Evolutionary conservation across 2,113 vertebrate genomes (phyloP).

Genomic region (Trichechus manatus): DNA sequence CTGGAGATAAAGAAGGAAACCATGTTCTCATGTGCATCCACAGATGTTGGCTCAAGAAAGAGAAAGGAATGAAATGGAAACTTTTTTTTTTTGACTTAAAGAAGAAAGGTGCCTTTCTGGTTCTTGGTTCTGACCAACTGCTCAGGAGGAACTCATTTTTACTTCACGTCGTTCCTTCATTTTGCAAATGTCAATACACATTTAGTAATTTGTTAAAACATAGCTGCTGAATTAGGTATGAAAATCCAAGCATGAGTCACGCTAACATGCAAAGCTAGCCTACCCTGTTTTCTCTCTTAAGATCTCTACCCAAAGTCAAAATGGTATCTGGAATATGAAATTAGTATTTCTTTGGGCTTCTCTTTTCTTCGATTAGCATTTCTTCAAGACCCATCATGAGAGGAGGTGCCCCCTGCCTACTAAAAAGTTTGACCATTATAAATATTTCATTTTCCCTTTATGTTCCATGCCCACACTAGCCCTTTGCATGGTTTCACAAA

Average conservation of each 20-base stretch:
- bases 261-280: constrained; percentile 25
- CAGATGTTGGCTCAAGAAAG: background rate
- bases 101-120: background rate
- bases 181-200: constrained; percentile 55
- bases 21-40: background rate
- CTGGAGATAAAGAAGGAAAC: accelerated
- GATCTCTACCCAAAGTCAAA: constrained; percentile 6
- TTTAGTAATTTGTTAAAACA: constrained; percentile 23
- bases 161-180: background rate
- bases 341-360: background rate
- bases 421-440: background rate
- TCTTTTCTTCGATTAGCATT: background rate
- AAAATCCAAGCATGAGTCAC: background rate
- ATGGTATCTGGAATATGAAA: background rate
- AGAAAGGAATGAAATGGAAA: background rate
- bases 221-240: background rate
- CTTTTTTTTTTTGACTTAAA: constrained; percentile 24
- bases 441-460: background rate
- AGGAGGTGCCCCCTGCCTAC: background rate
- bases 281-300: background rate
- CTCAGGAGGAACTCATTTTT: constrained; percentile 55
- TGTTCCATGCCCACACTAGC: background rate
- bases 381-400: constrained; percentile 1
- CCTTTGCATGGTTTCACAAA: background rate
- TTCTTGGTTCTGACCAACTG: background rate